Evolutionary conservation across 1,140 invertebrate species (phyloP).

Genomic region (Stenopsyche tienmushanensis): DNA sequence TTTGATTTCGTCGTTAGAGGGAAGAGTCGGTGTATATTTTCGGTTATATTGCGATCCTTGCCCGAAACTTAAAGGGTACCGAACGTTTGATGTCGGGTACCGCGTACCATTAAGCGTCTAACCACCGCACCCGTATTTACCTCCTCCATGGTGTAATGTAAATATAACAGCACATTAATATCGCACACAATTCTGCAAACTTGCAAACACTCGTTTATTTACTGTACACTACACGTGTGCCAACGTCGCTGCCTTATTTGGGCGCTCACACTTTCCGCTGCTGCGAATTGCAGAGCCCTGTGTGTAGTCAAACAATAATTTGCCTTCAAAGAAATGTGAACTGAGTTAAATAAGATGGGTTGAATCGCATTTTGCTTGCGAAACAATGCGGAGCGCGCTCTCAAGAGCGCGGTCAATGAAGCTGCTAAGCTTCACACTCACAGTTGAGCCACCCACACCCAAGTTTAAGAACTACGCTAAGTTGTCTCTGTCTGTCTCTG

Average conservation of each 20-base stretch:
- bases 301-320: no score
- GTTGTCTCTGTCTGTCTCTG: no score
- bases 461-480: no score
- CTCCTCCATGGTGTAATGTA: conserved; percentile 17
- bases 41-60: conserved; percentile 11
- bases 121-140: conserved; percentile 26
- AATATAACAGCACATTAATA: conserved; percentile 35
- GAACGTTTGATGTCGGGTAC: conserved; percentile 17
- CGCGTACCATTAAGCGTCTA: conserved; percentile 9
- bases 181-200: conserved; percentile 32
- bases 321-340: no score
- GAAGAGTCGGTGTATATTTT: conserved; percentile 5
- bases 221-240: conserved; percentile 14
- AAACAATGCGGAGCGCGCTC: no score
- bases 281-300: not conserved
- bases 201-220: conserved; percentile 29
- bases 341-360: no score
- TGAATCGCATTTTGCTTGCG: no score
- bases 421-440: no score
- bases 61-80: conserved; percentile 17
- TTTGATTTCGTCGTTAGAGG: conserved; percentile 14
- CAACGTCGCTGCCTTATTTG: not conserved
- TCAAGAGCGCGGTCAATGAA: no score
- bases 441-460: no score
- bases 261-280: not conserved